Evolutionary conservation across 2,888 invertebrate species (phyloP).

Genomic region (Argyresthia goedartella): DNA sequence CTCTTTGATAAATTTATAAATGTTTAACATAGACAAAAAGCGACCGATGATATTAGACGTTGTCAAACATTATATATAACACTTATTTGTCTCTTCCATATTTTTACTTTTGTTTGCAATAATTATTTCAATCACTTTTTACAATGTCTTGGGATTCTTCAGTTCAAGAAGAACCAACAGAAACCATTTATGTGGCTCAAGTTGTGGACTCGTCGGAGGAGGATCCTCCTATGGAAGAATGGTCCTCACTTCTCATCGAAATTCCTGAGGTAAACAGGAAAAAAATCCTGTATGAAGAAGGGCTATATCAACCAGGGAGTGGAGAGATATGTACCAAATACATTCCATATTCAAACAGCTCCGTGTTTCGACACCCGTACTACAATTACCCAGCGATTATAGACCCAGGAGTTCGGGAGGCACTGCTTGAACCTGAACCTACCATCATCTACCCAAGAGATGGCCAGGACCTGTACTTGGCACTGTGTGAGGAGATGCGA

Average conservation of each 20-base stretch:
- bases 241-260: slow-evolving; percentile 18
- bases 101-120: too few species aligned
- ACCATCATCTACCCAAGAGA: slow-evolving; percentile 21
- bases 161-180: too few species aligned
- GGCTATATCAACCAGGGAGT: slow-evolving; percentile 29
- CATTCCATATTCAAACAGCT: slow-evolving; percentile 29
- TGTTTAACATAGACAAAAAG: too few species aligned
- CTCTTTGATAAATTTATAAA: too few species aligned
- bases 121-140: too few species aligned
- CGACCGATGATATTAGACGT: too few species aligned
- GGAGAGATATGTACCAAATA: slow-evolving; percentile 35
- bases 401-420: slow-evolving; percentile 29
- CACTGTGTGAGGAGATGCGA: slow-evolving; percentile 24
- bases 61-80: too few species aligned
- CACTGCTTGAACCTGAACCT: slow-evolving; percentile 23
- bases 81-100: too few species aligned
- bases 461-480: slow-evolving; percentile 33
- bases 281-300: slow-evolving; percentile 18
- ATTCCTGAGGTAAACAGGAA: slow-evolving; percentile 17
- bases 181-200: too few species aligned
- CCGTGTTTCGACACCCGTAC: slow-evolving; percentile 23
- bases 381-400: slow-evolving; percentile 26
- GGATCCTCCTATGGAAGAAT: slow-evolving; percentile 23
- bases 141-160: too few species aligned
- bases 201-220: slow-evolving; percentile 27